Percentiles rank a stretch among this genome's conserved stretches.
Conservation (phyloP, 2,888 invertebrate species). For the Callyntrura sp. region DNA sequence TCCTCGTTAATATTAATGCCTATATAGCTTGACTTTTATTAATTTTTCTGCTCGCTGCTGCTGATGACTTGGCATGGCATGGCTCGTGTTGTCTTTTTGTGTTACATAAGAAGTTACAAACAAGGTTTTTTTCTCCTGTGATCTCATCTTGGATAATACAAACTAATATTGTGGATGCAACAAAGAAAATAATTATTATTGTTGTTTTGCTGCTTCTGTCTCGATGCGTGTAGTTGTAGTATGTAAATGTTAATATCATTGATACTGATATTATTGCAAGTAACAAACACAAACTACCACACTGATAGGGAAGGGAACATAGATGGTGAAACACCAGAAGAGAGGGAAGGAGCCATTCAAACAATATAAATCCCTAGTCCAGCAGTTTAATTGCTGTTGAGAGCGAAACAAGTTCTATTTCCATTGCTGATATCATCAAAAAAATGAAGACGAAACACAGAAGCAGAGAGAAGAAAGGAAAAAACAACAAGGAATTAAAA, state of each 20-base stretch:
- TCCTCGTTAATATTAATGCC: conserved; percentile 18
- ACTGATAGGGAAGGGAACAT: conserved; percentile 23
- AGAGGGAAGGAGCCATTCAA: conserved; percentile 50
- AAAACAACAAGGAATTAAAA: conserved; percentile 51
- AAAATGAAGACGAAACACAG: conserved; percentile 19
- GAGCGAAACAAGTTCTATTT: conserved; percentile 79
- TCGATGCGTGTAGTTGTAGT: not conserved
- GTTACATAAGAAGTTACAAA: conserved; percentile 38
- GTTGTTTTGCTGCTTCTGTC: conserved; percentile 38
- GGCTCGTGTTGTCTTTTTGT: conserved; percentile 69
- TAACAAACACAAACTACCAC: not conserved
- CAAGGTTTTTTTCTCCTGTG: conserved; percentile 44
- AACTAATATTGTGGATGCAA: conserved; percentile 19
- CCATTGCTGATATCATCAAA: conserved; percentile 79
- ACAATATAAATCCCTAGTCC: conserved; percentile 77
- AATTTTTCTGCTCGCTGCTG: too few species aligned
- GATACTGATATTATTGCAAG: not conserved
- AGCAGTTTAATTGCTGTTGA: conserved; percentile 79
- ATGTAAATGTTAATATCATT: conserved; percentile 8
- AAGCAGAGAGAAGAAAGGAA: conserved; percentile 41
- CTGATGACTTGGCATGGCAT: conserved; percentile 54
- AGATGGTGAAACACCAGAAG: conserved; percentile 21
- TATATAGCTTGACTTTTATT: conserved; percentile 7
- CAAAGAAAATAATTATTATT: conserved; percentile 52
- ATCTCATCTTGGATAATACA: conserved; percentile 29